Evolutionary conservation across 2,888 invertebrate genomes (phyloP).

Genomic region (Mayetiola destructor): DNA sequence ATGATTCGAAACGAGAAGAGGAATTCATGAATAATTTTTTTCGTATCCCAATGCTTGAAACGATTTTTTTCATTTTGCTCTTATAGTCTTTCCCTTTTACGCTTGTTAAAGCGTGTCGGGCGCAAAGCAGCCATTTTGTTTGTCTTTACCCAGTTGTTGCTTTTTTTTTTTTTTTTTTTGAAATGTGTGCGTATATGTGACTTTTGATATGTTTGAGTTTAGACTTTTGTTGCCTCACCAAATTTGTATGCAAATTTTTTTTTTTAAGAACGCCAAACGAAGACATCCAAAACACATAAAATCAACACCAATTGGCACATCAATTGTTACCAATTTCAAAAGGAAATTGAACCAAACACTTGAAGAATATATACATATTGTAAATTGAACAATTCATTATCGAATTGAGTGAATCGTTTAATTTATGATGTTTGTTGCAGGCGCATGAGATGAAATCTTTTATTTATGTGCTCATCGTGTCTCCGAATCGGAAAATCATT

Average conservation of each 20-base stretch:
- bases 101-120: background rate
- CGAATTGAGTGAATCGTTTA: conserved; percentile 8
- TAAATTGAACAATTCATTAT: background rate
- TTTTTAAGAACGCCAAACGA: no score
- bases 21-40: background rate
- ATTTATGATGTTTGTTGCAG: background rate
- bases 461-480: no score
- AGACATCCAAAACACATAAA: no score
- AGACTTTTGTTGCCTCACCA: no score
- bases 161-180: background rate
- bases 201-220: no score
- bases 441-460: background rate
- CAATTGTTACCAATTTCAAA: no score
- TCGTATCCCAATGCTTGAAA: no score
- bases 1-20: background rate
- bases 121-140: background rate
- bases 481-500: no score
- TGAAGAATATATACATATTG: no score
- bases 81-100: background rate
- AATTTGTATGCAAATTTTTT: background rate
- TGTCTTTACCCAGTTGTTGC: no score
- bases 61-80: background rate
- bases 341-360: no score
- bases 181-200: background rate
- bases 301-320: no score